A percentile compares a stretch with the other conserved stretches of the same genome.
Conservation (phyloP, 1,140 invertebrate genomes). For the Nymphalis io region DNA sequence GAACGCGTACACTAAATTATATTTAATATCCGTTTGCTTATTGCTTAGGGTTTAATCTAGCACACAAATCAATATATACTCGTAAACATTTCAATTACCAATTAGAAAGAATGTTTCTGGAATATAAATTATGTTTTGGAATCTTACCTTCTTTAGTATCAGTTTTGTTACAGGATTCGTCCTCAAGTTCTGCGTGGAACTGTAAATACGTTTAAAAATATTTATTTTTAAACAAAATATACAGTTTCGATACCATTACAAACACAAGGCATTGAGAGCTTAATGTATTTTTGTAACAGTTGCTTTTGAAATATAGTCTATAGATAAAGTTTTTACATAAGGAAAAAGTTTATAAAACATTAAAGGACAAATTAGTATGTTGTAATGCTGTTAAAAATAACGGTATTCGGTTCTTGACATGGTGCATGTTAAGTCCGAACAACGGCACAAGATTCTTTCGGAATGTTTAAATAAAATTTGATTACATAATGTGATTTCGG, state of each 20-base stretch:
- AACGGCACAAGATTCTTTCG: conserved; percentile 12
- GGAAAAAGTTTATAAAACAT: neutral
- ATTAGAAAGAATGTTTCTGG: too few relatives aligned
- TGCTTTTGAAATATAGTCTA: too few relatives aligned
- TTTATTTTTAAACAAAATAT: neutral
- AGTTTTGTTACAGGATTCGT: conserved; percentile 42
- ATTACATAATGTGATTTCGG: conserved; percentile 18
- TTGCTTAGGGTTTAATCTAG: too few relatives aligned
- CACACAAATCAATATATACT: too few relatives aligned
- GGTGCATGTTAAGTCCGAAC: conserved; percentile 19
- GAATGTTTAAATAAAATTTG: conserved; percentile 23
- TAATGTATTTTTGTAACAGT: too few relatives aligned
- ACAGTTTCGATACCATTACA: too few relatives aligned
- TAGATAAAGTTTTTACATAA: too few relatives aligned
- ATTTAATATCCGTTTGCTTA: too few relatives aligned
- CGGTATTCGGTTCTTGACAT: conserved; percentile 17
- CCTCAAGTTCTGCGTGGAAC: conserved; percentile 86
- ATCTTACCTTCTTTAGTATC: conserved; percentile 57
- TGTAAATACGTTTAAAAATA: conserved; percentile 49
- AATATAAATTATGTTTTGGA: neutral
- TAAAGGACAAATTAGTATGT: conserved; percentile 12
- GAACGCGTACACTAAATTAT: too few relatives aligned
- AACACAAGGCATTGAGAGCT: too few relatives aligned
- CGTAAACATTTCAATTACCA: too few relatives aligned
- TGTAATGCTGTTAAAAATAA: conserved; percentile 14